Evolutionary conservation across 2,113 vertebrate species (phyloP).

Genomic region (Nerophis lumbriciformis): DNA sequence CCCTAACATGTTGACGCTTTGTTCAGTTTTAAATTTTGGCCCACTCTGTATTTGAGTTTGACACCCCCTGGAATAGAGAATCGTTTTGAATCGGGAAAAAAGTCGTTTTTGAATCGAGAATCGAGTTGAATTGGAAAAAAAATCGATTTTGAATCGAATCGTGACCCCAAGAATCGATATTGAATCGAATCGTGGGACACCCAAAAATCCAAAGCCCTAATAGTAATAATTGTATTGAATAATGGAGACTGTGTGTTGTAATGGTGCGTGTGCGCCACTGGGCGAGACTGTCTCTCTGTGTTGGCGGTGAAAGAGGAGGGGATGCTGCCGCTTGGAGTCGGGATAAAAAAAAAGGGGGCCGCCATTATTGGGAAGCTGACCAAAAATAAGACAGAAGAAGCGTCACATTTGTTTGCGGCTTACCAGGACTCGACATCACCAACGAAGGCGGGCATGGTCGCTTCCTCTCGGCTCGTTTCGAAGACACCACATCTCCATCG

Average conservation of each 20-base stretch:
- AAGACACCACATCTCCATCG: background rate
- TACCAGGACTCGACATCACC: conserved; percentile 26
- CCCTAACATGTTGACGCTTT: no score
- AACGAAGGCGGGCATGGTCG: conserved; percentile 22
- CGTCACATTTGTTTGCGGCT: conserved; percentile 48
- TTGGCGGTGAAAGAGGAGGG: conserved; percentile 52
- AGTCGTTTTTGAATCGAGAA: no score
- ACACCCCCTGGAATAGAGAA: no score
- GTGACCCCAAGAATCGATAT: no score
- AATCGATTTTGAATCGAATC: no score
- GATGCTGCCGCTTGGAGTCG: conserved; percentile 43
- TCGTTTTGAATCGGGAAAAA: no score
- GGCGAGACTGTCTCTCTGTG: conserved; percentile 58
- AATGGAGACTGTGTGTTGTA: conserved; percentile 41
- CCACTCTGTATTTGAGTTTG: no score
- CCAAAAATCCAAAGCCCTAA: no score
- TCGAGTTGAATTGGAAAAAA: no score
- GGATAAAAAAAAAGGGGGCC: conserved; percentile 67
- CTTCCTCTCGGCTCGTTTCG: background rate
- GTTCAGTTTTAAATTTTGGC: no score
- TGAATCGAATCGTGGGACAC: no score
- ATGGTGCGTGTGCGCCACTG: conserved; percentile 68
- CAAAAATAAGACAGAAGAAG: conserved; percentile 43
- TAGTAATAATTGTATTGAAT: no score
- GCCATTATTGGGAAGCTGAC: conserved; percentile 77